phyloP scores from a whole-genome alignment of 2,888 invertebrate genomes.

The Caenorhabditis virilis region DNA sequence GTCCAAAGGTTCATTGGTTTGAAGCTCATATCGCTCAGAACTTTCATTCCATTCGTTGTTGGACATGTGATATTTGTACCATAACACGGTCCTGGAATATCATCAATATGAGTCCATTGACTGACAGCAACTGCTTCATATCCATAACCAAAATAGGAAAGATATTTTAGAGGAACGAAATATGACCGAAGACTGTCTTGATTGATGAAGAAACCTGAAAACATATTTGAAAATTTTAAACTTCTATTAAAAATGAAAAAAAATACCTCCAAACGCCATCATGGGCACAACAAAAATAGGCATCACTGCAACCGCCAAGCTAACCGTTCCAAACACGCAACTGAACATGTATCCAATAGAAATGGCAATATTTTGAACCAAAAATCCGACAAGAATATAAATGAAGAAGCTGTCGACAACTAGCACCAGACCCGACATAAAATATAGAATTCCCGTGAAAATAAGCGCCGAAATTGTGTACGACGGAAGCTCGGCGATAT shows the following conservation, averaged over 20 bases:
- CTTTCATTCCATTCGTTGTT: constrained; percentile 56
- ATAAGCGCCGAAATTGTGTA: constrained; percentile 83
- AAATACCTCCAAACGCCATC: constrained; percentile 88
- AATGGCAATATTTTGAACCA: constrained; percentile 63
- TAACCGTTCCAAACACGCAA: constrained; percentile 80
- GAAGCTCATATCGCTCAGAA: constrained; percentile 56
- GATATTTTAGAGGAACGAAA: constrained; percentile 69
- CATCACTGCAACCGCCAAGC: constrained; percentile 83
- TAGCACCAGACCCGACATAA: constrained; percentile 79
- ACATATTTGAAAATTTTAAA: too few species aligned
- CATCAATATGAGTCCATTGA: constrained; percentile 68
- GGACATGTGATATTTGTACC: too few species aligned
- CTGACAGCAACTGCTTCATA: constrained; percentile 70
- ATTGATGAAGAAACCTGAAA: constrained; percentile 77
- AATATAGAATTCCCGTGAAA: constrained; percentile 84
- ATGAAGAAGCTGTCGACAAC: constrained; percentile 73
- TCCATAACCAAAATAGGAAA: constrained; percentile 70
- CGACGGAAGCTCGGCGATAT: constrained; percentile 82
- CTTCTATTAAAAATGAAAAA: too few species aligned
- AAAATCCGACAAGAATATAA: constrained; percentile 71
- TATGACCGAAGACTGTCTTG: constrained; percentile 74
- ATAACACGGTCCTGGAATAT: constrained; percentile 50
- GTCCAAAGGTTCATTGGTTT: constrained; percentile 37
- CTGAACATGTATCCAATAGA: constrained; percentile 80
- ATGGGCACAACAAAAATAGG: constrained; percentile 91